Conservation (phyloP, 2,888 invertebrate species). For the Tetranychus piercei region DNA sequence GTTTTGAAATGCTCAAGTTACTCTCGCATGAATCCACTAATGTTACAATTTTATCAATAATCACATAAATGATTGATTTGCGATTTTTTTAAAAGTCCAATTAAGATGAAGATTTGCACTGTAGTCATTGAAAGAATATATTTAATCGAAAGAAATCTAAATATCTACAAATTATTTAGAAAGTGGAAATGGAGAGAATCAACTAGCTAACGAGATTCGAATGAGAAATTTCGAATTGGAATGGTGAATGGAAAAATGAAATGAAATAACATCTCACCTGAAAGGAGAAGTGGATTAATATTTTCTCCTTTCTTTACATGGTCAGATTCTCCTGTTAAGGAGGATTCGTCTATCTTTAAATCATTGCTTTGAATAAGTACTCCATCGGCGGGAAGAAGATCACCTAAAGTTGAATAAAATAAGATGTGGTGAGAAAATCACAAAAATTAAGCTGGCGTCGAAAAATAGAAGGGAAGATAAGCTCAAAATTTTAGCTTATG, state of each 20-base stretch:
- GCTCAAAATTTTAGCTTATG: too few species aligned
- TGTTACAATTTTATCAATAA: too few species aligned
- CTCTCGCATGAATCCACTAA: too few species aligned
- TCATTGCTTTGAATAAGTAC: constrained; percentile 94
- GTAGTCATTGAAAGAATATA: too few species aligned
- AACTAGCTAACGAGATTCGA: neutral
- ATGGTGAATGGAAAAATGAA: neutral
- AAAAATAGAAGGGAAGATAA: neutral
- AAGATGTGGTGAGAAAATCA: neutral
- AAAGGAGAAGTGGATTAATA: constrained; percentile 71
- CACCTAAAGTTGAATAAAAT: constrained; percentile 38
- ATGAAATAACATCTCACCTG: constrained; percentile 6
- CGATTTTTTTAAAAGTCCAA: too few species aligned
- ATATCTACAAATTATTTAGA: too few species aligned
- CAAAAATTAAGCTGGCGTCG: neutral
- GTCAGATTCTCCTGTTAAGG: constrained; percentile 92
- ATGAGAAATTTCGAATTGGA: neutral
- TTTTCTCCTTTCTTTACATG: constrained; percentile 92
- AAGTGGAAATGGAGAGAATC: too few species aligned
- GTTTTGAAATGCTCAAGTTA: too few species aligned
- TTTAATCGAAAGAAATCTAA: too few species aligned
- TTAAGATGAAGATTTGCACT: too few species aligned
- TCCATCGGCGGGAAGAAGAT: constrained; percentile 94
- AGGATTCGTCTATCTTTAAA: constrained; percentile 95
- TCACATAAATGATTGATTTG: too few species aligned